Conservation (phyloP, 2,888 invertebrate genomes). For the Caenorhabditis panamensis region DNA sequence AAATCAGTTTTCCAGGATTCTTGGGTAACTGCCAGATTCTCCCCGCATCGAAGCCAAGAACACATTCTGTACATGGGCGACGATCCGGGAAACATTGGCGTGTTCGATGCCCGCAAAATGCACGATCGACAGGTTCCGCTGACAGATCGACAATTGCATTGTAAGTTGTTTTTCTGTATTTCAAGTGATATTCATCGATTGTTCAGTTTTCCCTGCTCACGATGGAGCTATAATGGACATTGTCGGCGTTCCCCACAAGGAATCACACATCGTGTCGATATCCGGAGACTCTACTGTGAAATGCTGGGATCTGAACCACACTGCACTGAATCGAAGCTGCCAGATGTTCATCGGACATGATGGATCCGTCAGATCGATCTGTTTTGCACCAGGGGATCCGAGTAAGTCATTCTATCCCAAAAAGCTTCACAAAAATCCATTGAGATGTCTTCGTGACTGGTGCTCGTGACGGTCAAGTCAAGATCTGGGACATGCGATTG, state of each 20-base stretch:
- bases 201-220: constrained; percentile 60
- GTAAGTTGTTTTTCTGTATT: constrained; percentile 21
- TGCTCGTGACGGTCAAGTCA: constrained; percentile 52
- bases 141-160: constrained; percentile 36
- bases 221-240: constrained; percentile 63
- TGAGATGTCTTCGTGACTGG: constrained; percentile 61
- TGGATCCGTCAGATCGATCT: constrained; percentile 56
- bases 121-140: constrained; percentile 36
- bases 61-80: constrained; percentile 56
- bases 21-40: constrained; percentile 61
- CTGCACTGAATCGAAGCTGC: constrained; percentile 11
- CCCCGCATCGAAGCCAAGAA: constrained; percentile 43
- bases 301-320: constrained; percentile 58
- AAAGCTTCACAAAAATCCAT: neutral
- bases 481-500: constrained; percentile 61
- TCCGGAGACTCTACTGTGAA: constrained; percentile 58
- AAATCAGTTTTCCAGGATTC: constrained; percentile 46
- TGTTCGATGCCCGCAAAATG: constrained; percentile 50
- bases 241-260: constrained; percentile 51
- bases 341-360: constrained; percentile 59
- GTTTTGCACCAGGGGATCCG: constrained; percentile 49
- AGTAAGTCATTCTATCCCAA: constrained; percentile 18
- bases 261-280: constrained; percentile 48
- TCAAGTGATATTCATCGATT: neutral
- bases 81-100: constrained; percentile 60